Conservation (phyloP, 2,888 invertebrate genomes). For the Andrena dorsata region DNA sequence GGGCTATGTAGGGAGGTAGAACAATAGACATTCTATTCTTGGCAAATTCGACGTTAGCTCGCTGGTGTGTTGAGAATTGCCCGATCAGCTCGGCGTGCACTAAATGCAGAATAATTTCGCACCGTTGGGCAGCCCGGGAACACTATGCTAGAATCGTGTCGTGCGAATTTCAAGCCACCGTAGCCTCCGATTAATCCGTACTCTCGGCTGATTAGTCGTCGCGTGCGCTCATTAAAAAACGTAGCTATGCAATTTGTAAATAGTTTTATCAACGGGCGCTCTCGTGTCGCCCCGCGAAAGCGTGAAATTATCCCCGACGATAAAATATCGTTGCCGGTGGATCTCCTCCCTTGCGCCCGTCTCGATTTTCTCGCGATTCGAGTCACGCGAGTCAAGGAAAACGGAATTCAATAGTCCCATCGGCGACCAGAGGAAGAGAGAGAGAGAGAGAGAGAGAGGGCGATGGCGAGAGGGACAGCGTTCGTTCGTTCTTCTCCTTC, state of each 20-base stretch:
- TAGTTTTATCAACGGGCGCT: conserved; percentile 27
- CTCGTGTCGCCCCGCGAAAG: background rate
- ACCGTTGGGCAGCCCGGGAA: no score
- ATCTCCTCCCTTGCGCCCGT: conserved; percentile 8
- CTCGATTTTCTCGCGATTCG: conserved; percentile 50
- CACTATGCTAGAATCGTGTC: background rate
- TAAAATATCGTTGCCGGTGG: conserved; percentile 10
- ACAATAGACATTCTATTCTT: no score
- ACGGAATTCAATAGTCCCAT: conserved; percentile 49
- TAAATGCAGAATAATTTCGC: no score
- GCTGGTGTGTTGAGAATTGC: no score
- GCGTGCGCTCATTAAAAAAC: conserved; percentile 7
- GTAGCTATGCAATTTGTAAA: conserved; percentile 4
- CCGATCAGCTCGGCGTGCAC: no score
- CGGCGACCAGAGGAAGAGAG: background rate
- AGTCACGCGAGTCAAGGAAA: conserved; percentile 51
- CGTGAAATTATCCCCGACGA: conserved; percentile 30
- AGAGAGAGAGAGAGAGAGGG: background rate
- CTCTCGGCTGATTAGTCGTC: conserved; percentile 5
- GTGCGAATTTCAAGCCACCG: background rate
- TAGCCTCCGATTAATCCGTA: conserved; percentile 1
- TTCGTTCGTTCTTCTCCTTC: conserved; percentile 7
- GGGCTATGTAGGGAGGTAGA: no score
- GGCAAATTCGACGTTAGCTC: no score
- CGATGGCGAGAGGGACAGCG: background rate